phyloP scores from a whole-genome alignment of 2,113 vertebrate genomes.

The Sapayoa aenigma region DNA sequence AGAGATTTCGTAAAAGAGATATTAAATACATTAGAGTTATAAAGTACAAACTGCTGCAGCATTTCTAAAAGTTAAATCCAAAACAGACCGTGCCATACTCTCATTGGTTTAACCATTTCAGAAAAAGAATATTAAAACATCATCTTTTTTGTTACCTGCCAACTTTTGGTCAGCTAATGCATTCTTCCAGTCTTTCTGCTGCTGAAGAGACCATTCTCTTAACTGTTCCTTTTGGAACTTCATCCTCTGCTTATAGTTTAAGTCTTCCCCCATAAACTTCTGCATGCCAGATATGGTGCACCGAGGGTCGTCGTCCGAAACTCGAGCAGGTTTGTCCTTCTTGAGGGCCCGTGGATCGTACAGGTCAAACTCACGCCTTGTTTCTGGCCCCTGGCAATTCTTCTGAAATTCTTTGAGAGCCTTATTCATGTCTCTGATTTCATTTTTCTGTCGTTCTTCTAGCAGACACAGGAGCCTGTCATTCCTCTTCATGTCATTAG shows the following conservation, averaged over 20 bases:
- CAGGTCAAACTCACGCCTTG: conserved; percentile 79
- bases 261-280: conserved; percentile 86
- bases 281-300: conserved; percentile 78
- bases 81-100: background rate
- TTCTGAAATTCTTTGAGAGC: conserved; percentile 71
- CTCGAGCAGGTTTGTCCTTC: conserved; percentile 67
- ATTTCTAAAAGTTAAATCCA: background rate
- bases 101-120: background rate
- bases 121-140: background rate
- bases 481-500: conserved; percentile 71
- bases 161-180: conserved; percentile 59
- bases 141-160: conserved; percentile 68
- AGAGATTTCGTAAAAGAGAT: background rate
- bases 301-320: conserved; percentile 58
- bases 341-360: conserved; percentile 74
- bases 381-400: conserved; percentile 75
- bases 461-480: conserved; percentile 71
- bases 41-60: background rate
- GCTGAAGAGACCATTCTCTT: conserved; percentile 83
- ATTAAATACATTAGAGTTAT: background rate
- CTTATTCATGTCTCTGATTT: conserved; percentile 61
- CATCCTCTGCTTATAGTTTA: conserved; percentile 58
- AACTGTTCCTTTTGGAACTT: conserved; percentile 84
- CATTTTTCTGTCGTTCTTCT: conserved; percentile 67
- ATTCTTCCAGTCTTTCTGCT: conserved; percentile 74